Evolutionary conservation across 1,140 invertebrate species (phyloP), one percentile per base, ranked within the genome.

Genomic region (Dryas iulia): DNA sequence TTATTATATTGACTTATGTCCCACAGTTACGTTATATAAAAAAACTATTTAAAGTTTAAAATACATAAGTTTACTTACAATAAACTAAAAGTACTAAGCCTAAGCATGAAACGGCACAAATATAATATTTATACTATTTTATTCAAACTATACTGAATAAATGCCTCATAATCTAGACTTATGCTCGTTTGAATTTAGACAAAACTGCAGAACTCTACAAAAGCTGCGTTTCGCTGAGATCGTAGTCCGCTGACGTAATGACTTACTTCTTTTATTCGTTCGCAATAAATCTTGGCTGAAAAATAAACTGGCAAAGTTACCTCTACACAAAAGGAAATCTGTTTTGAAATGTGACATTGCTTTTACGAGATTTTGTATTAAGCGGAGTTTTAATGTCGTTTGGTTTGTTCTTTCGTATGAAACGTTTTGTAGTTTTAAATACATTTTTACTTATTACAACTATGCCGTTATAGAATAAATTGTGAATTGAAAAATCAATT

Each of bases 241-340:
- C 61, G 52, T 54, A 57, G 61, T 31, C 61, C 47, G 52, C 61
- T 54, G 52, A 26, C 61, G 61, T 64, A 56, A 64, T 56, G 52
- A 56, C 54, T 65, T 58, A 18, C 18, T 57, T 56, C 56, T 59
- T 66, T 66, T 59, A 66, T 66, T 52, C 56, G 56, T 52, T 35
- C 54, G 14, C 64, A 21, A 66, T 59, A 66, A 66, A 66, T 59
- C 64, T 66, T 66, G 24, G 35, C 26, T 58, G 33, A 59, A 66
- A 66, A 66, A 47, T 47, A 66, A 66, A 58, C 31, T 26, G 25
- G 33, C 23, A 65, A 57, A 66, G 54, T 66, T 66, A 59, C 33
- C 31, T 35, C 53, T 65, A 30, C 14, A 47, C 33, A 57, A 62
- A 62, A 66, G 25, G 8, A 59, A 52, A 66, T 28, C 64, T 58